Base-by-base conservation (phyloP, 2,888 invertebrate genomes). In the Altica lythri region DNA sequence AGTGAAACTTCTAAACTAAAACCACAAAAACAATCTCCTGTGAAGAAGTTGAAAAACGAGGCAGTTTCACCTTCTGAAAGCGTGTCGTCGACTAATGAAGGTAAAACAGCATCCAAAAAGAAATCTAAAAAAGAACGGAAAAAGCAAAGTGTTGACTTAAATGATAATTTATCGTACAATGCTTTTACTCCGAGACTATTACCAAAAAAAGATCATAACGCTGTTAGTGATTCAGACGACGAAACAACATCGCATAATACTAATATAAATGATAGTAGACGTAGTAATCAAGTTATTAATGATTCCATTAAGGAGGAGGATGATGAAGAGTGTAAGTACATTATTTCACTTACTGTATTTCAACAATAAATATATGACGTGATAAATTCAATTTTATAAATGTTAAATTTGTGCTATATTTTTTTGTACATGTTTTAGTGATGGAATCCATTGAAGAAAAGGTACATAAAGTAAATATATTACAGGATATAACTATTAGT, bases 401-500 rank as follows among this genome's bases (percentile, higher is more conserved):
- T 27, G 9, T 27, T 27, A 19, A 19, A 9, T 5, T 5, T 5
- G 6, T 2, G 4, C 9, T 27, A 27, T 2, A 27, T 5, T 27
- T 34, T 32, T 45, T 30, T 19, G 16, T 22, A 22, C 22, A 5
- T 22, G 4, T 52, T 52, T 2, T 22, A 51, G 53, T 30, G 10
- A 40, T 53, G 25, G 17, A 46, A 9, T 40, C 40, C 10, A 40
- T 53, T 9, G 53, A 53, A 19, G 16, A 46, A 12, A 53, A 38
- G 25, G 16, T 53, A 6, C 16, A 22, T 6, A 46, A 22, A 34
- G 13, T 34, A n/a, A 18, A 29, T 30, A 10, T 46, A 25, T 9
- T 46, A 6, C 46, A 46, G 13, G 18, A 53, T 18, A 25, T 53
- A n/a, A 16, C 10, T 12, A 10, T 53, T 2, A 34, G 10, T 16